Evolutionary conservation across 1,140 invertebrate species (phyloP).

Genomic region (Pseudomyrmex gracilis): DNA sequence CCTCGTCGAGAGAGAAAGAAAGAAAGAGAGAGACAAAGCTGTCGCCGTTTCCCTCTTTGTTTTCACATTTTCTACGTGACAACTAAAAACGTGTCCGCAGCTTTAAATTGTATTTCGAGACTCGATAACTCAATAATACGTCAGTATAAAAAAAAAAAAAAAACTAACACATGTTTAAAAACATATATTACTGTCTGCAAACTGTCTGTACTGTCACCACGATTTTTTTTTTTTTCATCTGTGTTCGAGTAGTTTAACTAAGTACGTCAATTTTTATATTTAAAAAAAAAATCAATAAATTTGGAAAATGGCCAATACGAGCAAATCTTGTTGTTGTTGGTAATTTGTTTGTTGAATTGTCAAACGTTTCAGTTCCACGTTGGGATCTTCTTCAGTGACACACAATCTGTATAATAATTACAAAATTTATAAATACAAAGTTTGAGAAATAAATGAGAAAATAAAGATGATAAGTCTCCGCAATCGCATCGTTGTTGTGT

Average conservation of each 20-base stretch:
- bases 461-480: too few relatives aligned
- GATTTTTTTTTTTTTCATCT: not conserved
- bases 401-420: too few relatives aligned
- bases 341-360: too few relatives aligned
- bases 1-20: not conserved
- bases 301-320: too few relatives aligned
- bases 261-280: not conserved
- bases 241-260: not conserved
- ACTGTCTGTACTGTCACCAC: not conserved
- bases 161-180: not conserved
- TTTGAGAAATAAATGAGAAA: too few relatives aligned
- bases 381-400: too few relatives aligned
- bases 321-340: too few relatives aligned
- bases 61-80: slow-evolving; percentile 9
- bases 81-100: not conserved
- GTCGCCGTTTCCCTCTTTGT: slow-evolving; percentile 6
- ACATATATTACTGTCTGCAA: not conserved
- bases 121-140: slow-evolving; percentile 9
- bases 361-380: too few relatives aligned
- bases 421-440: too few relatives aligned
- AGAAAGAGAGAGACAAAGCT: not conserved
- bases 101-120: slow-evolving; percentile 24
- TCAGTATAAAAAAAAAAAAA: not conserved
- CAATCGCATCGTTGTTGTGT: too few relatives aligned
- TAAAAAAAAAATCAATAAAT: not conserved